Conservation (phyloP, 2,797 vertebrate species). For the Anableps anableps region DNA sequence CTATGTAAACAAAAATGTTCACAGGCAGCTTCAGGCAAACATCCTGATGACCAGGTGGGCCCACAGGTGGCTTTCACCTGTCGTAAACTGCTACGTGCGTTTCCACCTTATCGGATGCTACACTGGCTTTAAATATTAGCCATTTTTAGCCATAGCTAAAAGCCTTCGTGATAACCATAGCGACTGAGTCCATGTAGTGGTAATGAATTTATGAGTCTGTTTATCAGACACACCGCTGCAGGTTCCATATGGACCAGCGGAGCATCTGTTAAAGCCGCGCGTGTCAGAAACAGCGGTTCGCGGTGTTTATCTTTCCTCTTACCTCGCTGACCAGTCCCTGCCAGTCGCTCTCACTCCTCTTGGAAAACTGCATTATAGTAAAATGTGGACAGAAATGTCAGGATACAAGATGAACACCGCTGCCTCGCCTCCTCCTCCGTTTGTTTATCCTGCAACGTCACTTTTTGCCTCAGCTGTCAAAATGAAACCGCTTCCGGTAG, state of each 20-base stretch:
- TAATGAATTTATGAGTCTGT: not conserved
- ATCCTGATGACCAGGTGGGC: not conserved
- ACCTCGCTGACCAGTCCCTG: conserved; percentile 96
- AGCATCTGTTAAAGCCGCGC: not conserved
- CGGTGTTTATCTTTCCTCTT: conserved; percentile 33
- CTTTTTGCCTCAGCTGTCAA: conserved; percentile 10
- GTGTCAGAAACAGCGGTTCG: conserved; percentile 11
- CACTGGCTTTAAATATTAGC: conserved; percentile 5
- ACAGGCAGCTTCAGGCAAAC: not conserved
- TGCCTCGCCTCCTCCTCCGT: conserved; percentile 16
- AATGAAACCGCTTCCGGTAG: conserved; percentile 31
- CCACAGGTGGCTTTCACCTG: conserved; percentile 49
- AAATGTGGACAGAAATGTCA: not conserved
- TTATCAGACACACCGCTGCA: not conserved
- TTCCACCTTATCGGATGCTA: conserved; percentile 1
- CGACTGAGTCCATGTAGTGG: not conserved
- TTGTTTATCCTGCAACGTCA: conserved; percentile 71
- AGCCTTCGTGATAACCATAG: not conserved
- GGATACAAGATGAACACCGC: not conserved
- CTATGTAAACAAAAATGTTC: too few relatives aligned
- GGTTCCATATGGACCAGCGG: conserved; percentile 53
- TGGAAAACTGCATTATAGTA: conserved; percentile 80
- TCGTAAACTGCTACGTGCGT: not conserved
- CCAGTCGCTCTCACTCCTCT: conserved; percentile 92
- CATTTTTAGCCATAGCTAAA: not conserved